Evolutionary conservation across 2,113 vertebrate genomes (phyloP).

Genomic region (Nibea albiflora): DNA sequence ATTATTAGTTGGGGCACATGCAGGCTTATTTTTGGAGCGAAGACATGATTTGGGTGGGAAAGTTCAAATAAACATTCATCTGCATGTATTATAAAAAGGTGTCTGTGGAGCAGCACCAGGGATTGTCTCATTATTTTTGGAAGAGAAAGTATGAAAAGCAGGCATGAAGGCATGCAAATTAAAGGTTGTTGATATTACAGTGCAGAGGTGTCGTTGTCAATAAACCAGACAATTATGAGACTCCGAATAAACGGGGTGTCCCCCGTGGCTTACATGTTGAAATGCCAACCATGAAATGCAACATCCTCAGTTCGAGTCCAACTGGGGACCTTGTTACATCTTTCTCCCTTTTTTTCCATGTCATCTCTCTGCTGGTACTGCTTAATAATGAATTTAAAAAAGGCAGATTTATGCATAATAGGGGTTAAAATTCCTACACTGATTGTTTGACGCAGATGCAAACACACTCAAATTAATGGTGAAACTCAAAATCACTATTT

Average conservation of each 20-base stretch:
- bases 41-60: slow-evolving; percentile 5
- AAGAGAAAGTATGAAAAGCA: background rate
- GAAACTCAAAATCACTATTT: background rate
- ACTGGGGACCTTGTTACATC: background rate
- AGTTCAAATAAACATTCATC: slow-evolving; percentile 25
- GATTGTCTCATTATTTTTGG: slow-evolving; percentile 30
- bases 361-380: background rate
- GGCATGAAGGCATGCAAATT: slow-evolving; percentile 8
- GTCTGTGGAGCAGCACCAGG: slow-evolving; percentile 4
- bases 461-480: background rate
- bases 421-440: background rate
- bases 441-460: background rate
- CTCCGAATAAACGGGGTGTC: background rate
- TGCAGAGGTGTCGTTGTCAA: slow-evolving; percentile 2
- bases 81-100: slow-evolving; percentile 19
- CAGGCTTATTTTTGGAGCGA: background rate
- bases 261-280: background rate
- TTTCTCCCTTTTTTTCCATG: background rate
- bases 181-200: slow-evolving; percentile 7
- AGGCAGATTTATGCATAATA: background rate
- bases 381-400: background rate
- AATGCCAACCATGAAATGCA: background rate
- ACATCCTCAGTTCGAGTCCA: background rate
- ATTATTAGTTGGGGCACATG: slow-evolving; percentile 7
- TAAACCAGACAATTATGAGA: background rate